Percentiles rank a stretch among this genome's conserved stretches.
phyloP scores from a whole-genome alignment of 2,113 vertebrate species.

The Nesoenas mayeri region DNA sequence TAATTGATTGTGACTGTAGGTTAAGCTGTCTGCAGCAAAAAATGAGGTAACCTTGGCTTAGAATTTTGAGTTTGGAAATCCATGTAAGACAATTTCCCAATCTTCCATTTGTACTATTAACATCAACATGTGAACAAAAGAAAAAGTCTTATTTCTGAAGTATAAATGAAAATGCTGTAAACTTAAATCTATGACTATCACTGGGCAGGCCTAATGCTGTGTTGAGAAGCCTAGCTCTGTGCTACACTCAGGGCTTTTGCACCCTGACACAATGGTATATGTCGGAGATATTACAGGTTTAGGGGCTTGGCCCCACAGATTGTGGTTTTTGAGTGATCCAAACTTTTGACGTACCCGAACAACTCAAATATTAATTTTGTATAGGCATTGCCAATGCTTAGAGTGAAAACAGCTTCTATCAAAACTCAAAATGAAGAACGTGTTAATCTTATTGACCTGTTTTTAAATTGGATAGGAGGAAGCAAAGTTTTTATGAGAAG shows the following conservation, averaged over 20 bases:
- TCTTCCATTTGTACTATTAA: not conserved
- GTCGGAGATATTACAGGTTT: not conserved
- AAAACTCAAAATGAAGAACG: not conserved
- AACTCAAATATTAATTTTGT: not conserved
- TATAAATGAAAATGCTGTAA: not conserved
- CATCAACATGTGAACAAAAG: not conserved
- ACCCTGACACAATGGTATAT: not conserved
- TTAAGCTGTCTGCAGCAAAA: not conserved
- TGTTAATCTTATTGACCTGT: not conserved
- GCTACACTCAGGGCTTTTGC: not conserved
- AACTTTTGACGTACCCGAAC: not conserved
- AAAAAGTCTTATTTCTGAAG: not conserved
- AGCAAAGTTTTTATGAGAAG: not conserved
- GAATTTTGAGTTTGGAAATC: not conserved
- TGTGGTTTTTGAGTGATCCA: not conserved
- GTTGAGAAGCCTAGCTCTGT: not conserved
- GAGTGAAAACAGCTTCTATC: not conserved
- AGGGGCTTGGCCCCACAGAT: accelerated
- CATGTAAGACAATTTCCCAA: not conserved
- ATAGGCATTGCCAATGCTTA: not conserved
- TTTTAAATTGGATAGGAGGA: not conserved
- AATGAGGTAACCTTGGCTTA: not conserved
- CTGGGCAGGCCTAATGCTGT: not conserved
- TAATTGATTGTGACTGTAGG: not conserved
- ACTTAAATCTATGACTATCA: not conserved